Evolutionary conservation across 2,113 vertebrate genomes (phyloP).

Genomic region (Holacanthus passer): DNA sequence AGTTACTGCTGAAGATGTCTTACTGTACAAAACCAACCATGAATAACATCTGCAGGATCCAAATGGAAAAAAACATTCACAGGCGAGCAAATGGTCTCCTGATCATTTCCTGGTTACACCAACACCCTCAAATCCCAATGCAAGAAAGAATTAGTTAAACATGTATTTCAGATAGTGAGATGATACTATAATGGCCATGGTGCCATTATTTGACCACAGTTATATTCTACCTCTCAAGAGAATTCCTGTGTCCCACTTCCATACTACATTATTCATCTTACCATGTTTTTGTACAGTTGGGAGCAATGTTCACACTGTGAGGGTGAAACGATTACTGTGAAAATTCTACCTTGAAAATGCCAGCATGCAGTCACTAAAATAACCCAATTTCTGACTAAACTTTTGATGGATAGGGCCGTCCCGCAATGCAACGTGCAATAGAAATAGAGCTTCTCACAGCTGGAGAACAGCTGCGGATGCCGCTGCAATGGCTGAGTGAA

Average conservation of each 20-base stretch:
- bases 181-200: not conserved
- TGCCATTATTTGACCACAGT: not conserved
- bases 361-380: not conserved
- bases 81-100: too few relatives aligned
- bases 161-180: not conserved
- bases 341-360: not conserved
- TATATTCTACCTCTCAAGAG: not conserved
- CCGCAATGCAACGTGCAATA: not conserved
- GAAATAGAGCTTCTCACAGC: not conserved
- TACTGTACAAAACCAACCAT: not conserved
- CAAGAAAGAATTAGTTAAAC: not conserved
- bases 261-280: not conserved
- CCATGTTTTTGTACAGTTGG: not conserved
- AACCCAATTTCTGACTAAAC: not conserved
- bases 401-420: not conserved
- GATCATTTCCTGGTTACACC: too few relatives aligned
- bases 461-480: not conserved
- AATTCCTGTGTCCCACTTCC: not conserved
- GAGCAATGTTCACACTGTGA: not conserved
- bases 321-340: not conserved
- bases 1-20: too few relatives aligned
- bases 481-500: not conserved
- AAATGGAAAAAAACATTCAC: not conserved
- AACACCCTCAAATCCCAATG: too few relatives aligned
- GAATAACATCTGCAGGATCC: too few relatives aligned